Percentiles rank a stretch among this genome's conserved stretches.
Evolutionary conservation across 2,797 vertebrate species (phyloP).

Genomic region (Aphelocoma californica): DNA sequence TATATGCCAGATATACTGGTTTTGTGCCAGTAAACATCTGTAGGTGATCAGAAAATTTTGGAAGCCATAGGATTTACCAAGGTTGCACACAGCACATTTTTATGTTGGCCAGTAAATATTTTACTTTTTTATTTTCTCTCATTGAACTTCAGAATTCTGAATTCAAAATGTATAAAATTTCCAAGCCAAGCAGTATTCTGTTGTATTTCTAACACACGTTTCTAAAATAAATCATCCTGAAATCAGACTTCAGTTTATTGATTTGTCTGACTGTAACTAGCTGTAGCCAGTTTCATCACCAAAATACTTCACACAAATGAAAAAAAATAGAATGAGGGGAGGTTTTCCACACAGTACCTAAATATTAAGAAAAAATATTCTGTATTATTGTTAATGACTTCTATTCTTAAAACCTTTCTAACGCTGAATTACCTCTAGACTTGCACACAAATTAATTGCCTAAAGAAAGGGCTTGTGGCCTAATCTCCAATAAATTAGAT

Average conservation of each 20-base stretch:
- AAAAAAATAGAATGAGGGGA: neutral
- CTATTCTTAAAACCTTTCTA: neutral
- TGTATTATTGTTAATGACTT: neutral
- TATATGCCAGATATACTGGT: neutral
- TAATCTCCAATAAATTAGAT: neutral
- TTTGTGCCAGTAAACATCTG: neutral
- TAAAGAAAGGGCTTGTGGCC: neutral
- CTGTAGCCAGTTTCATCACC: neutral
- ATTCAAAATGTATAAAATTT: neutral
- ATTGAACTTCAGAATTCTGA: neutral
- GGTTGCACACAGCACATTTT: neutral
- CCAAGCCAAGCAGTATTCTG: neutral
- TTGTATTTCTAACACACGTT: rapidly evolving
- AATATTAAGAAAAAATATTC: neutral
- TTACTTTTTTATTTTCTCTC: neutral
- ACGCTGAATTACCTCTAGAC: neutral
- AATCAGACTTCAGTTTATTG: neutral
- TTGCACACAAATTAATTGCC: neutral
- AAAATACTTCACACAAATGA: neutral
- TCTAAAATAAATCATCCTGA: neutral
- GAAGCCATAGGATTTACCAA: neutral
- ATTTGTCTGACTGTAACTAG: neutral
- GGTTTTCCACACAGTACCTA: neutral
- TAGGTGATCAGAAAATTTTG: neutral
- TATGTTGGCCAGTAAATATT: neutral